Evolutionary conservation across 2,797 vertebrate species (phyloP), one percentile per base, ranked within the genome.

Genomic region (Sebastolobus altivelis): DNA sequence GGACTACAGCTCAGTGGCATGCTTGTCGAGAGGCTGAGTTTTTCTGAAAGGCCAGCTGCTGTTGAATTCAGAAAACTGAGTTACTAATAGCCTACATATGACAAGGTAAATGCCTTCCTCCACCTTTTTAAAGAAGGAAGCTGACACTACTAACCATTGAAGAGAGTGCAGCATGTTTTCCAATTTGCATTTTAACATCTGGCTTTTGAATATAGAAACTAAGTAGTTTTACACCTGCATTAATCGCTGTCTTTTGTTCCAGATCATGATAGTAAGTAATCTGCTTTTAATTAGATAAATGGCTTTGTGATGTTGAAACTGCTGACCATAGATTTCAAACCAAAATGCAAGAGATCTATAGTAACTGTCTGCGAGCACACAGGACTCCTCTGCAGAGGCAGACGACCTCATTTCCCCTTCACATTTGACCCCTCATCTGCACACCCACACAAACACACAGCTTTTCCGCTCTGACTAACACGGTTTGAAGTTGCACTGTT

Each of bases 31-130:
- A 72, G 83, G 52, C 72, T 72, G 60, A 31, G 13, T 59, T 80
- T 91, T 88, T 79, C 83, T 73, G 72, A n/a, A 56, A 74, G 80
- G 40, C 27, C 78, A 83, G 75, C 67, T 79, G 81, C 37, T 82
- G 38, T 73, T 85, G 74, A 86, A 72, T 84, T 81, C 22, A 82
- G 73, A 62, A 73, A 73, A 84, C 8, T 6, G 35, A 60, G 35
- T 72, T 65, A 38, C 67, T 63, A 25, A 73, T 55, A 10, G 49
- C 49, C 49, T n/a, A 72, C 55, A 63, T 33, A 60, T 35, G 25
- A 40, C n/a, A 43, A 69, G 40, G 13, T 75, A 55, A 75, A 79
- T 40, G 14, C 16, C 63, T 59, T 67, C 65, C 74, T 43, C 58
- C 16, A 56, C 31, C 38, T 82, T 59, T 22, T 74, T 52, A 52